These are phyloP conservation scores for Enhydra lutris DNA, from an alignment of 2,113 vertebrate genomes.

Conservation along the genomic window DNA sequence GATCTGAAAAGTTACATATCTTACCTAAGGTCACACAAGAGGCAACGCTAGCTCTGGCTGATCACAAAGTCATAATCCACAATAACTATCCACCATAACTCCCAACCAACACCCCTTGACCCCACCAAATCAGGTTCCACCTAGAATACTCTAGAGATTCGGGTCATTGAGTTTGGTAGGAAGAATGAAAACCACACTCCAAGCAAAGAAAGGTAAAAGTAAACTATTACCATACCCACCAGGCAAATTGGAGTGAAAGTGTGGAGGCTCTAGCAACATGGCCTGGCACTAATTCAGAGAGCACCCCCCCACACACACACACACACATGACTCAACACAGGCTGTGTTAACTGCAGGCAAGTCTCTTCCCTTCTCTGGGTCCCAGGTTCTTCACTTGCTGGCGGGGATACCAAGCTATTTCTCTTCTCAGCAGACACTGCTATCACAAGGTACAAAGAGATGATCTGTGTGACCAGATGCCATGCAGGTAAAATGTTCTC, in stretches of 20 bases:
- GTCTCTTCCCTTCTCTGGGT: neutral
- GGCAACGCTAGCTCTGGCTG: neutral
- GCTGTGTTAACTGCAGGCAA: neutral
- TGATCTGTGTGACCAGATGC: neutral
- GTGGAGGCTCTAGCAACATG: neutral
- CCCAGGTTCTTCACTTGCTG: neutral
- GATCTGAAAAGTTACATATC: neutral
- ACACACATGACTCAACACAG: neutral
- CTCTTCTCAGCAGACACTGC: neutral
- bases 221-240: neutral
- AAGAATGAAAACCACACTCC: neutral
- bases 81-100: neutral
- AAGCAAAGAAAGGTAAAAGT: neutral
- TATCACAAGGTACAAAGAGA: neutral
- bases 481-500: neutral
- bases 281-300: neutral
- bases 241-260: no score
- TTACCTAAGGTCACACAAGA: neutral
- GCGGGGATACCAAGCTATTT: neutral
- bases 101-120: no score
- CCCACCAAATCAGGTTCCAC: neutral
- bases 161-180: neutral
- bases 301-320: no score
- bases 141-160: neutral
- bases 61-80: neutral